Evolutionary conservation across 2,888 invertebrate species (phyloP).

Genomic region (Sphaeridia pumilis): DNA sequence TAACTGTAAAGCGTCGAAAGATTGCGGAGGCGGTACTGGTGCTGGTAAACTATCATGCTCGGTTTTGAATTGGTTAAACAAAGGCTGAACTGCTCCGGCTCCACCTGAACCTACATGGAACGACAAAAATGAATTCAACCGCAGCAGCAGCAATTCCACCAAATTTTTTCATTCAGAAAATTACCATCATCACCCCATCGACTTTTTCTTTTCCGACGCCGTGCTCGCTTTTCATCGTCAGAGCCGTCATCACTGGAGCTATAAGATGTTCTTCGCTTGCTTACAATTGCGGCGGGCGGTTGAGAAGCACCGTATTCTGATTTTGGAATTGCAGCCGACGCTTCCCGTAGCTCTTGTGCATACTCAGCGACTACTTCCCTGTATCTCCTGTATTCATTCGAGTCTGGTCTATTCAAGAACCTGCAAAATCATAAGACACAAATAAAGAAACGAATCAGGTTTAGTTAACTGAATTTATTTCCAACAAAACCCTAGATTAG

Average conservation of each 20-base stretch:
- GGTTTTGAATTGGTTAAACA: no score
- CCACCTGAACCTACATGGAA: no score
- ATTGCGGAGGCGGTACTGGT: no score
- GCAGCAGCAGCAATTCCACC: no score
- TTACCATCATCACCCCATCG: no score
- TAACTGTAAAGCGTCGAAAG: no score
- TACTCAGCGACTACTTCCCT: constrained; percentile 49
- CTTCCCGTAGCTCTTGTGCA: constrained; percentile 36
- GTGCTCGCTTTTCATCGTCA: constrained; percentile 36
- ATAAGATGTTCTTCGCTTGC: constrained; percentile 35
- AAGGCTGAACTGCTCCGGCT: no score
- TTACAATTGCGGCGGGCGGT: background rate
- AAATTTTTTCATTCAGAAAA: no score
- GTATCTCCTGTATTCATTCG: constrained; percentile 58
- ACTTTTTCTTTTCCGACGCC: constrained; percentile 54
- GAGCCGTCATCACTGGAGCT: constrained; percentile 40
- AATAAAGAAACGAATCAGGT: background rate
- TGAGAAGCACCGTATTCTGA: background rate
- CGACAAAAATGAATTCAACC: no score
- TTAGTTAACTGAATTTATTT: background rate
- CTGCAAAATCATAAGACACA: constrained; percentile 40
- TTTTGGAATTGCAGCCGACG: no score
- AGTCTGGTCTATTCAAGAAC: constrained; percentile 63
- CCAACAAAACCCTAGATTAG: no score
- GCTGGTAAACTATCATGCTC: no score